Conservation (phyloP, 1,140 invertebrate species). For the Chrysomallon squamiferum region DNA sequence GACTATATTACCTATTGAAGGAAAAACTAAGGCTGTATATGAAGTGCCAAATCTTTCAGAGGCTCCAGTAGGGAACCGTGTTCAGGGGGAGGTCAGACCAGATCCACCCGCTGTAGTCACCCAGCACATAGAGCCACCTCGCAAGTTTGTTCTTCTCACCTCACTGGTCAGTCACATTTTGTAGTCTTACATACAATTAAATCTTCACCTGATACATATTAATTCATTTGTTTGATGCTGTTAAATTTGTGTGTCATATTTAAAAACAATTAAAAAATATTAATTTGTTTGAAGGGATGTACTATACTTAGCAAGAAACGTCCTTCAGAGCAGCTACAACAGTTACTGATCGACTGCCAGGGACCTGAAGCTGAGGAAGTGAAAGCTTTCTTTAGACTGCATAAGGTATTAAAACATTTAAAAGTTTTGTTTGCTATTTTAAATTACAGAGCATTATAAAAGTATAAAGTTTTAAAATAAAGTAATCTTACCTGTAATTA, state of each 20-base stretch:
- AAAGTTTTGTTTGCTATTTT: not conserved
- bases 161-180: slow-evolving; percentile 69
- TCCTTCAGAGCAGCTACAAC: slow-evolving; percentile 83
- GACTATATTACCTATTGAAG: slow-evolving; percentile 79
- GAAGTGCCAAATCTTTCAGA: slow-evolving; percentile 65
- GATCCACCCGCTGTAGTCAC: slow-evolving; percentile 75
- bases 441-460: not conserved
- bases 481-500: not conserved
- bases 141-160: slow-evolving; percentile 84
- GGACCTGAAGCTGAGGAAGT: slow-evolving; percentile 86
- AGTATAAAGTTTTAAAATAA: too few relatives aligned
- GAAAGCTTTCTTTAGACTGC: slow-evolving; percentile 83
- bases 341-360: slow-evolving; percentile 77
- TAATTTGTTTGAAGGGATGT: slow-evolving; percentile 74
- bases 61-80: slow-evolving; percentile 13
- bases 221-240: too few relatives aligned
- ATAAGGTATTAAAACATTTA: slow-evolving; percentile 67
- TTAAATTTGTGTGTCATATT: too few relatives aligned
- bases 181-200: too few relatives aligned
- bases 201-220: too few relatives aligned
- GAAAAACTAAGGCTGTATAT: slow-evolving; percentile 81
- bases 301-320: slow-evolving; percentile 83
- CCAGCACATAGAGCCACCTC: slow-evolving; percentile 77
- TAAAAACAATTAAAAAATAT: too few relatives aligned
- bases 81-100: slow-evolving; percentile 21